Conservation (phyloP, 2,888 invertebrate genomes). For the Tenthredo amoena region DNA sequence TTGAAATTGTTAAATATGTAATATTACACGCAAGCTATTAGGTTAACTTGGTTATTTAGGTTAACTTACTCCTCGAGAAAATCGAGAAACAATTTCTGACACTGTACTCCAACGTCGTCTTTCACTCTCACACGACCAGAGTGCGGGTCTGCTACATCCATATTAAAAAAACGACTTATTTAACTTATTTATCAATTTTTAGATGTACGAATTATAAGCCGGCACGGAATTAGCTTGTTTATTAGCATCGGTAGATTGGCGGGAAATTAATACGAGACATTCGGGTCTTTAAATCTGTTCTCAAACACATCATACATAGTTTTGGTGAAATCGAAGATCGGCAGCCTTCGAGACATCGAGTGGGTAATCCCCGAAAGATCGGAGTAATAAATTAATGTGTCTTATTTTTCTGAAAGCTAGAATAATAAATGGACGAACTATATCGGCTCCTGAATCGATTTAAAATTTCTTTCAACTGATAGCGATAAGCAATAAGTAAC, state of each 20-base stretch:
- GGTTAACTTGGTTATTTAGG: conserved; percentile 24
- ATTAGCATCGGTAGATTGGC: conserved; percentile 4
- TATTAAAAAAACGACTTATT: conserved; percentile 71
- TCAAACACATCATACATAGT: not conserved
- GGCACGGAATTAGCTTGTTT: not conserved
- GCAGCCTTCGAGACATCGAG: no score
- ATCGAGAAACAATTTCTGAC: conserved; percentile 97
- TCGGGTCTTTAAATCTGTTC: not conserved
- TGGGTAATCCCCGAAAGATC: no score
- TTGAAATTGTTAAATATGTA: not conserved
- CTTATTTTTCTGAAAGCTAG: no score
- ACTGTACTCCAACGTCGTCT: conserved; percentile 95
- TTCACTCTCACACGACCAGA: conserved; percentile 88
- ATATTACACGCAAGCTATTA: not conserved
- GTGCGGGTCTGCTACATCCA: conserved; percentile 91
- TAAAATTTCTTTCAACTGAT: no score
- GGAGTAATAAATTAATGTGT: no score
- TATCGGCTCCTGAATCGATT: no score
- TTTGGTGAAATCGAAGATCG: no score
- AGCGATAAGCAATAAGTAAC: no score
- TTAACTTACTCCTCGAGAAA: conserved; percentile 94
- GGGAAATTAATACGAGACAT: conserved; percentile 20
- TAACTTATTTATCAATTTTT: not conserved
- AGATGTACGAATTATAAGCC: not conserved
- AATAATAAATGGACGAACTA: no score